Evolutionary conservation across 1,140 invertebrate species (phyloP).

Genomic region (Harpegnathos saltator): DNA sequence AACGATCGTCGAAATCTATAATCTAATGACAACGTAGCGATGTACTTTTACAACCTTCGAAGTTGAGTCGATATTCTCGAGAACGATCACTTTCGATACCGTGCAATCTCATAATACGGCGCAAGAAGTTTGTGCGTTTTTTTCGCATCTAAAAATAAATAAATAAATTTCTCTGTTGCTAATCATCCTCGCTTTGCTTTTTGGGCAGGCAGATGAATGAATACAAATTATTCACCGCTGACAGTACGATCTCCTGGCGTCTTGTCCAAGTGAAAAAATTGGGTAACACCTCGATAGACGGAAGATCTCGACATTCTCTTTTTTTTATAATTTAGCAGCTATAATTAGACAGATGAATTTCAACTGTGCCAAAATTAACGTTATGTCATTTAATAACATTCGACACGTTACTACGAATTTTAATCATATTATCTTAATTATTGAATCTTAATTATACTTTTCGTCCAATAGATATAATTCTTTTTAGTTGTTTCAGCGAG

Average conservation of each 20-base stretch:
- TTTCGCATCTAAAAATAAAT: background rate
- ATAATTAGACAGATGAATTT: too few relatives aligned
- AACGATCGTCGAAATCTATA: too few relatives aligned
- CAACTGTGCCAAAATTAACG: too few relatives aligned
- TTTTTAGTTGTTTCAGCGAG: too few relatives aligned
- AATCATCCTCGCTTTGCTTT: too few relatives aligned
- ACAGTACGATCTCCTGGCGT: background rate
- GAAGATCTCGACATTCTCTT: background rate
- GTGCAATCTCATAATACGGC: constrained; percentile 12
- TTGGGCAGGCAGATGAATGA: background rate
- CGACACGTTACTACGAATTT: too few relatives aligned
- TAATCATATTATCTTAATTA: too few relatives aligned
- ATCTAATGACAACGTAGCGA: too few relatives aligned
- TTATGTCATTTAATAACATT: too few relatives aligned
- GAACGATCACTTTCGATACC: constrained; percentile 29
- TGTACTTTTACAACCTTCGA: too few relatives aligned
- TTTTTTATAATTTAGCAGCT: background rate
- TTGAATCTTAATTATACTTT: too few relatives aligned
- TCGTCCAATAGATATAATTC: too few relatives aligned
- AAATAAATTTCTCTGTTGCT: background rate
- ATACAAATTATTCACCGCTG: constrained; percentile 10
- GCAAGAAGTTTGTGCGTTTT: constrained; percentile 31
- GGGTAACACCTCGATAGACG: background rate
- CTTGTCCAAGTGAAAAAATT: background rate
- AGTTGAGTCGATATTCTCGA: constrained; percentile 18